A percentile compares a stretch with the other conserved stretches of the same genome.
Evolutionary conservation across 2,797 vertebrate species (phyloP).

Genomic region (Pelobates cultripes): DNA sequence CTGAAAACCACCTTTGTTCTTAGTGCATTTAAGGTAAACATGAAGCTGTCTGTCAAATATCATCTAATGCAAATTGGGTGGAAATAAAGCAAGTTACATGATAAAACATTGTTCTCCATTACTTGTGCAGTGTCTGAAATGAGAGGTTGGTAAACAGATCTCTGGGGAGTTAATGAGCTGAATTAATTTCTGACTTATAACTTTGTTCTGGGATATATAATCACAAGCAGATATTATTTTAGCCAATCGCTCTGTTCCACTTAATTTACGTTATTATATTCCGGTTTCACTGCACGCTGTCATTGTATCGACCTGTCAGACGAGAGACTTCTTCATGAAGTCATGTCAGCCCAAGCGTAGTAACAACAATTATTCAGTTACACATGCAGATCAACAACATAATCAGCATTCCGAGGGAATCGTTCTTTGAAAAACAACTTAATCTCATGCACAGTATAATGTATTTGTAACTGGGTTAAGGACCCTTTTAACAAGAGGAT

Average conservation of each 20-base stretch:
- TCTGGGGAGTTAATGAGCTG: conserved; percentile 33
- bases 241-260: conserved; percentile 8
- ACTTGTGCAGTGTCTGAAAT: conserved; percentile 4
- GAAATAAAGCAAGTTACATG: background rate
- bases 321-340: background rate
- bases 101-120: conserved; percentile 38
- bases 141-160: conserved; percentile 33
- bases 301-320: background rate
- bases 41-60: no score
- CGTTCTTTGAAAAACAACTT: no score
- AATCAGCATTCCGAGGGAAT: no score
- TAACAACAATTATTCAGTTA: no score
- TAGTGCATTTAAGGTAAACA: no score
- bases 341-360: background rate
- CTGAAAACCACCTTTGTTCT: no score
- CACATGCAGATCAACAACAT: no score
- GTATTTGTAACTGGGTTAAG: no score
- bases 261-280: conserved; percentile 15
- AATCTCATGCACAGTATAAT: no score
- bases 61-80: no score
- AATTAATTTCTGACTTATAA: conserved; percentile 51
- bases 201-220: conserved; percentile 32
- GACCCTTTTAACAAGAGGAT: no score
- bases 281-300: conserved; percentile 1
- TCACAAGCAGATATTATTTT: conserved; percentile 11